These are phyloP conservation scores for Puffinus mauretanicus DNA, from an alignment of 2,113 vertebrate species.

Conservation along the genomic window DNA sequence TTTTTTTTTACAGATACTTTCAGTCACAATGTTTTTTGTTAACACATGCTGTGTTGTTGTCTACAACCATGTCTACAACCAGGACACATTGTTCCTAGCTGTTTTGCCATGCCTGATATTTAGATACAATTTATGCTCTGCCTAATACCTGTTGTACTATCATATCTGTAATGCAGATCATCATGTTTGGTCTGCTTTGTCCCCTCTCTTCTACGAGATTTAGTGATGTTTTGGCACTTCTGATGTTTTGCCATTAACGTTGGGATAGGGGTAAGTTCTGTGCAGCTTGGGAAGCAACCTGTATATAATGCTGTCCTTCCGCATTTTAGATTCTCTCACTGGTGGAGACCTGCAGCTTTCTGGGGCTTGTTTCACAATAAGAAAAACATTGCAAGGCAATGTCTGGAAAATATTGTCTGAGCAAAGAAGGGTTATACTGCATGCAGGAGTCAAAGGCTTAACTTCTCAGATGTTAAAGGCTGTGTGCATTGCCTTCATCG, in stretches of 20 bases:
- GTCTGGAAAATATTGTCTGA: neutral
- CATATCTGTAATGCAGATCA: neutral
- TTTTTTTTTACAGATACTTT: neutral
- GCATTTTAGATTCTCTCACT: neutral
- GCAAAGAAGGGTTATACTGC: neutral
- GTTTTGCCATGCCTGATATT: neutral
- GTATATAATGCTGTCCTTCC: neutral
- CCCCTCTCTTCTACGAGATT: neutral
- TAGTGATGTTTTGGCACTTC: neutral
- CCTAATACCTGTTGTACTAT: neutral
- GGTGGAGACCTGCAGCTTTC: neutral
- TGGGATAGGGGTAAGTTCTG: rapidly evolving
- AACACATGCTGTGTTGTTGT: neutral
- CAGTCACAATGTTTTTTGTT: neutral
- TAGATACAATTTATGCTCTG: neutral
- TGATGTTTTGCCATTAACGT: neutral
- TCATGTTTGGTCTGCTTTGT: neutral
- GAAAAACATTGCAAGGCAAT: neutral
- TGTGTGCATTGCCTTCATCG: neutral
- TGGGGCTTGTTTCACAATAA: neutral
- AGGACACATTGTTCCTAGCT: neutral
- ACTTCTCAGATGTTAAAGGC: neutral
- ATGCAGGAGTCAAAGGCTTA: neutral
- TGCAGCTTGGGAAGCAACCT: neutral
- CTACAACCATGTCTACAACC: neutral